A percentile compares a stretch with the other conserved stretches of the same genome.
These are phyloP conservation scores for Parasteatoda tepidariorum DNA, from an alignment of 1,140 invertebrate genomes.

Conservation along the genomic window DNA sequence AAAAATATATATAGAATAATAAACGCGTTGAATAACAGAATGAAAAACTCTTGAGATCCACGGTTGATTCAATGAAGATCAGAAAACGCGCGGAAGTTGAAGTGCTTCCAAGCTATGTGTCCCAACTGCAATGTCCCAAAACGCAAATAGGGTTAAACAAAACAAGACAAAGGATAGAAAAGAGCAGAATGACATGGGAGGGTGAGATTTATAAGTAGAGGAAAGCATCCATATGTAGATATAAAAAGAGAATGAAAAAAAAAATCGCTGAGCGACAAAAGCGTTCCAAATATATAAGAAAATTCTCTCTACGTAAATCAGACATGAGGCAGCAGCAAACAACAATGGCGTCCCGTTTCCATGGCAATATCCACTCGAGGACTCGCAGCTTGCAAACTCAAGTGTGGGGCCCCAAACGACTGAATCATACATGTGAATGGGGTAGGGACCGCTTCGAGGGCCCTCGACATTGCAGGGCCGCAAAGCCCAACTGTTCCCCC, in stretches of 20 bases:
- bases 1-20: slow-evolving; percentile 16
- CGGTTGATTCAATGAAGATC: slow-evolving; percentile 39
- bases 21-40: slow-evolving; percentile 54
- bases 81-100: slow-evolving; percentile 38
- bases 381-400: slow-evolving; percentile 57
- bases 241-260: slow-evolving; percentile 13
- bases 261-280: slow-evolving; percentile 36
- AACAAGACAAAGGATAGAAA: slow-evolving; percentile 53
- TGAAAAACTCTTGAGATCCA: slow-evolving; percentile 49
- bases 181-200: slow-evolving; percentile 55
- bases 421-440: slow-evolving; percentile 61
- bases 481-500: slow-evolving; percentile 50
- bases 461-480: slow-evolving; percentile 45
- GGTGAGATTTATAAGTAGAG: slow-evolving; percentile 56
- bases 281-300: slow-evolving; percentile 52
- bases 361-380: slow-evolving; percentile 59
- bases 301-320: slow-evolving; percentile 56
- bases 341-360: slow-evolving; percentile 57
- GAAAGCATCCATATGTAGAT: slow-evolving; percentile 38
- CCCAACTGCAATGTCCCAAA: slow-evolving; percentile 15
- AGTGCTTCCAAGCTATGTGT: slow-evolving; percentile 9
- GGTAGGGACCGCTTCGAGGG: slow-evolving; percentile 51
- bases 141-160: slow-evolving; percentile 60
- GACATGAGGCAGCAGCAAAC: slow-evolving; percentile 57
- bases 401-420: slow-evolving; percentile 47